Evolutionary conservation across 2,888 invertebrate genomes (phyloP).

Genomic region (Emmelina monodactyla): DNA sequence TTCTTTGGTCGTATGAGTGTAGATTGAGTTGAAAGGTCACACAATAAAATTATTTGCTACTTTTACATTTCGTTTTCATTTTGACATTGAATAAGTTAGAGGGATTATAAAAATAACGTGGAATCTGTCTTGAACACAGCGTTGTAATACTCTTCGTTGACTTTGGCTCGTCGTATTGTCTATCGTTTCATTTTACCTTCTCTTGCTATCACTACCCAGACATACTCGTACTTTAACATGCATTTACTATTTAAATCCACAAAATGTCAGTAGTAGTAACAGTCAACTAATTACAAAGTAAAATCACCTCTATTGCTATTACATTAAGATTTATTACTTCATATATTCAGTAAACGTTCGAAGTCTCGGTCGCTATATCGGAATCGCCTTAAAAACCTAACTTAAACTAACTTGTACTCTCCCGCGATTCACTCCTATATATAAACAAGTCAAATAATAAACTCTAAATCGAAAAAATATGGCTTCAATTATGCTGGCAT

Average conservation of each 20-base stretch:
- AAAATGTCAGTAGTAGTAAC: conserved; percentile 25
- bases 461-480: conserved; percentile 27
- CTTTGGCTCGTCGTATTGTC: conserved; percentile 38
- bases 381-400: conserved; percentile 17
- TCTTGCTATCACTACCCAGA: no score
- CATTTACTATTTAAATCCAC: no score
- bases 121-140: conserved; percentile 29
- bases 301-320: neutral
- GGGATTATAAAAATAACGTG: conserved; percentile 15
- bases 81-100: no score
- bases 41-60: no score
- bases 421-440: conserved; percentile 25
- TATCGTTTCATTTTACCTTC: neutral
- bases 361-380: conserved; percentile 19
- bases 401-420: conserved; percentile 56
- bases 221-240: no score
- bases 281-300: conserved; percentile 5
- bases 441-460: conserved; percentile 12
- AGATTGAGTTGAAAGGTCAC: no score
- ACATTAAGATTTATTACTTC: neutral
- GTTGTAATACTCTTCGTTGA: conserved; percentile 45
- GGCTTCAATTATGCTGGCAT: conserved; percentile 33
- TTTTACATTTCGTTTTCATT: no score
- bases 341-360: neutral
- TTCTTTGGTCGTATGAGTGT: conserved; percentile 60